phyloP scores from a whole-genome alignment of 2,113 vertebrate species.

The Fregetta grallaria region DNA sequence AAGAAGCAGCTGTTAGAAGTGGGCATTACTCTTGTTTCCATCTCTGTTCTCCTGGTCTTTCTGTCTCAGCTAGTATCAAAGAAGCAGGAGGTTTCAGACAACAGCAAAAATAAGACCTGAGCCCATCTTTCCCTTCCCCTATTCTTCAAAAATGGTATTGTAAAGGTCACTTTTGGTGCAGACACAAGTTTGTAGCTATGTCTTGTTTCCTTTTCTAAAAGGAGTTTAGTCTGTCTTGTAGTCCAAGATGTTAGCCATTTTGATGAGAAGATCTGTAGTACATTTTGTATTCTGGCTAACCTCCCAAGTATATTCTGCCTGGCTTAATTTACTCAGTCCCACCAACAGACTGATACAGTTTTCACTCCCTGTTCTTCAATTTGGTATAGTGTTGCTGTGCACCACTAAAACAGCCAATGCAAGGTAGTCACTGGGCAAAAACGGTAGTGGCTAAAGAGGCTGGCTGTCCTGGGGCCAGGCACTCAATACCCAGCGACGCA shows the following conservation, averaged over 20 bases:
- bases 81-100: background rate
- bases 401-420: background rate
- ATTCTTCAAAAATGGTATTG: background rate
- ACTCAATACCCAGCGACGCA: background rate
- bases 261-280: background rate
- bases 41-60: background rate
- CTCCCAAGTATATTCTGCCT: background rate
- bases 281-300: background rate
- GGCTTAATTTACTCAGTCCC: background rate
- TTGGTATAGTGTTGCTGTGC: background rate
- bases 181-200: background rate
- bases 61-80: background rate
- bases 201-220: background rate
- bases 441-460: background rate
- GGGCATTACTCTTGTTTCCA: background rate
- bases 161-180: background rate
- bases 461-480: background rate
- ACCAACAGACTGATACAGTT: background rate
- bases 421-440: background rate
- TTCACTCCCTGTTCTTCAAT: background rate
- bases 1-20: background rate
- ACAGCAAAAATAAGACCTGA: background rate
- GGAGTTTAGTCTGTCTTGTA: background rate
- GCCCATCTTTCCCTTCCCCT: background rate
- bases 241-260: background rate